A percentile compares a stretch with the other conserved stretches of the same genome.
Evolutionary conservation across 2,797 vertebrate species (phyloP).

Genomic region (Luscinia luscinia): DNA sequence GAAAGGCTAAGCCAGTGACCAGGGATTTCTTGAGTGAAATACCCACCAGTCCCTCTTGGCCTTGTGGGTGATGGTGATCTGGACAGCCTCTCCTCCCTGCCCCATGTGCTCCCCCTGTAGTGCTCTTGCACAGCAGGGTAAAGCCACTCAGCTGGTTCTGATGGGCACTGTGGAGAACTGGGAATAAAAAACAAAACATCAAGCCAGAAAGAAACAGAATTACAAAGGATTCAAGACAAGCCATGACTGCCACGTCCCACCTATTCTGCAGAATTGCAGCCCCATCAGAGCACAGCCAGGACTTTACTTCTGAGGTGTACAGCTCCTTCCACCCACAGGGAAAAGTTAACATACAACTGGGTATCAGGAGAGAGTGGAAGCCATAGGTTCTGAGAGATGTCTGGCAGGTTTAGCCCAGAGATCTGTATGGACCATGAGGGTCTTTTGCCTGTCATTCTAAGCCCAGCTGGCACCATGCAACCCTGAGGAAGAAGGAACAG

Average conservation of each 20-base stretch:
- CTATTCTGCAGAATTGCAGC: not conserved
- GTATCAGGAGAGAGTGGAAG: not conserved
- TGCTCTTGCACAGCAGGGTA: constrained; percentile 85
- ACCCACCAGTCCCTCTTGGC: constrained; percentile 86
- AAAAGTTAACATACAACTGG: not conserved
- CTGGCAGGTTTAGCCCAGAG: not conserved
- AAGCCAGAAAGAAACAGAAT: not conserved
- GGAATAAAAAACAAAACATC: not conserved
- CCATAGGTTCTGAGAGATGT: not conserved
- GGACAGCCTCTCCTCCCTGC: constrained; percentile 83
- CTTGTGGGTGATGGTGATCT: constrained; percentile 84
- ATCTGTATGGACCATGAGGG: not conserved
- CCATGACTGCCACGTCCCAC: not conserved
- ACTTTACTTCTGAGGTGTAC: not conserved
- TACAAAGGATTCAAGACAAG: not conserved
- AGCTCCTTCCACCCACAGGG: not conserved
- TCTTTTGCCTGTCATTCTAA: not conserved
- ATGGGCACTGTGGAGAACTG: constrained; percentile 80
- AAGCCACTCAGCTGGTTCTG: constrained; percentile 83
- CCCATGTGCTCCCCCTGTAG: constrained; percentile 77
- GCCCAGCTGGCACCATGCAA: not conserved
- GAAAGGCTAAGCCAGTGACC: not conserved
- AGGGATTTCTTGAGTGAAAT: not conserved
- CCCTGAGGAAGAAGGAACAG: not conserved
- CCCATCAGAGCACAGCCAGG: not conserved